Conservation (phyloP, 2,797 vertebrate genomes). For the Cossypha niveicapilla region DNA sequence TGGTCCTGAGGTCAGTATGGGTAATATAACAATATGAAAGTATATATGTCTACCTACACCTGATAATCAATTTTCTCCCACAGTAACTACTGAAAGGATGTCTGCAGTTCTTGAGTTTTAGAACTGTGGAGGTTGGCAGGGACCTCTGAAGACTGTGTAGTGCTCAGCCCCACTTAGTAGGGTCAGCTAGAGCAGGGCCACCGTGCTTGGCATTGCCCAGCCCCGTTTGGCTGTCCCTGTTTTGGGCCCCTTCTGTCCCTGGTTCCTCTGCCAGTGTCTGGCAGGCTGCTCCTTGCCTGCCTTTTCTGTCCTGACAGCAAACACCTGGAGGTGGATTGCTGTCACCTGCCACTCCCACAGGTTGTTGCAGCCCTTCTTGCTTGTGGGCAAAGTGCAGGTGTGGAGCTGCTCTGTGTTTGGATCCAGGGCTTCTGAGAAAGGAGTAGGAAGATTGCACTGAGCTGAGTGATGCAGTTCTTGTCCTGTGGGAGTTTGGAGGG, state of each 20-base stretch:
- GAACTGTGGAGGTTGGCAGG: neutral
- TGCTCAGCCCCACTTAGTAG: neutral
- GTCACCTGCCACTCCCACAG: neutral
- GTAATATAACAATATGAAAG: neutral
- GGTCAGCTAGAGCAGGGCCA: neutral
- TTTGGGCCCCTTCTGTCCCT: neutral
- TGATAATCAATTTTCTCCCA: neutral
- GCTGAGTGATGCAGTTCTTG: neutral
- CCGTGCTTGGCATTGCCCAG: neutral
- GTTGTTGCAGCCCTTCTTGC: neutral
- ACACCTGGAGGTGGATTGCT: neutral
- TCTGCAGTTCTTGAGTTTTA: neutral
- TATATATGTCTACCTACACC: neutral
- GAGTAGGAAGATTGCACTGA: neutral
- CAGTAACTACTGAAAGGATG: neutral
- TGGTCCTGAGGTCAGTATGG: neutral
- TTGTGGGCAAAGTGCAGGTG: neutral
- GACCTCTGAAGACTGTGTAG: neutral
- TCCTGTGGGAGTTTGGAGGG: neutral
- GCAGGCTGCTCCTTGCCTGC: neutral
- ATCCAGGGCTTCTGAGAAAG: neutral
- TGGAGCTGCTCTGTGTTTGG: neutral
- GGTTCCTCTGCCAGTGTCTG: neutral
- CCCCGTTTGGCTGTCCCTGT: fast-evolving
- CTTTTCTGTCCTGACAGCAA: neutral